These are phyloP conservation scores for Cololabis saira DNA, from an alignment of 2,113 vertebrate species.

Conservation along the genomic window DNA sequence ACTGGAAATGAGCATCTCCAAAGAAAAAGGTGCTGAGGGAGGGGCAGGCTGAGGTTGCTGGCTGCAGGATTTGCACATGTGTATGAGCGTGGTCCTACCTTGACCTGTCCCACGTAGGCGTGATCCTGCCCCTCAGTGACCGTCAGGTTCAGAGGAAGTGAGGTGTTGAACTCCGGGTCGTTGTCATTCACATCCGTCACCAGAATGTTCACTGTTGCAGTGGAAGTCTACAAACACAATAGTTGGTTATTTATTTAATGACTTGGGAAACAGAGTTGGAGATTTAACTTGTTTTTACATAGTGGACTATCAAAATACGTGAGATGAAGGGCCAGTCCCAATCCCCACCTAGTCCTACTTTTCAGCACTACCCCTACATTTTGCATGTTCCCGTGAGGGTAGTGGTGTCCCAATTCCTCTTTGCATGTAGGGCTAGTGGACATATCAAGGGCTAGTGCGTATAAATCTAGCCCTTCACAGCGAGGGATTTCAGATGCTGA, in stretches of 20 bases:
- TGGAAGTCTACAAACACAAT: slow-evolving; percentile 86
- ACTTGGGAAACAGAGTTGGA: background rate
- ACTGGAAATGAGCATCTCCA: background rate
- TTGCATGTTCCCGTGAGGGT: no score
- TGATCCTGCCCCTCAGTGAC: slow-evolving; percentile 90
- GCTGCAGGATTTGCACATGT: background rate
- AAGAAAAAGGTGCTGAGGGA: background rate
- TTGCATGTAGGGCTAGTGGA: no score
- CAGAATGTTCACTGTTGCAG: slow-evolving; percentile 88
- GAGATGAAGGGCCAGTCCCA: no score
- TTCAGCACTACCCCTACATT: no score
- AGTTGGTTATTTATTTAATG: background rate
- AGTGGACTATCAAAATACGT: no score
- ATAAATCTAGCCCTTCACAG: no score
- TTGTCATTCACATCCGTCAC: slow-evolving; percentile 99
- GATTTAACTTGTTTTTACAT: no score
- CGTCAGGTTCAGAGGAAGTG: slow-evolving; percentile 89
- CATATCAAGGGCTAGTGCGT: no score
- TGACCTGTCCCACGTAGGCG: slow-evolving; percentile 92
- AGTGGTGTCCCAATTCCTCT: no score
- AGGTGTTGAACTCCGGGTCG: slow-evolving; percentile 88
- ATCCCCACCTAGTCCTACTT: no score
- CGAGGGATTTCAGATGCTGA: no score
- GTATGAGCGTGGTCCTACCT: slow-evolving; percentile 80
- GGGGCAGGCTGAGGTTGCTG: background rate